Percentiles rank a stretch among this genome's conserved stretches.
Conservation (phyloP, 2,113 vertebrate species). For the Aspiorhynchus laticeps region DNA sequence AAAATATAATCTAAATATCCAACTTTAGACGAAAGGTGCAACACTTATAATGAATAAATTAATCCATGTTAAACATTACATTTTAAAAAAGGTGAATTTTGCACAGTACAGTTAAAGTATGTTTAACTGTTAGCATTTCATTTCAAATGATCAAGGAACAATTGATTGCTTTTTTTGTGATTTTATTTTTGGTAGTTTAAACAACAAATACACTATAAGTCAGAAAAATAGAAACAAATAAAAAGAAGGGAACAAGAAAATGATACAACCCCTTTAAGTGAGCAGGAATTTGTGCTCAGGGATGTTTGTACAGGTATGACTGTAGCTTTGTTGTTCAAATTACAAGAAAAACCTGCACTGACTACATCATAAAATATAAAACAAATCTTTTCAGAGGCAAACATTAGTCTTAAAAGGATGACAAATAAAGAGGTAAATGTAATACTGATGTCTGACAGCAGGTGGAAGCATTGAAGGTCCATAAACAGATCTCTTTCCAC, state of each 20-base stretch:
- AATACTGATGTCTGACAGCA: not conserved
- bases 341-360: not conserved
- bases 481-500: not conserved
- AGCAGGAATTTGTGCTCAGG: not conserved
- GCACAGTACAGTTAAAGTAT: not conserved
- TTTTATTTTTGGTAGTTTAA: not conserved
- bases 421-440: not conserved
- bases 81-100: no score
- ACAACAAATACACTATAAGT: not conserved
- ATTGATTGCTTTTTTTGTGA: not conserved
- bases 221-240: not conserved
- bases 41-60: not conserved
- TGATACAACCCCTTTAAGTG: not conserved
- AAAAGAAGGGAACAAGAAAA: not conserved
- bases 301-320: not conserved
- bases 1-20: not conserved
- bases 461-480: constrained; percentile 4
- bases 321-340: not conserved
- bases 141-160: not conserved
- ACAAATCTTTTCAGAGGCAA: not conserved
- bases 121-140: not conserved
- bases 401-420: not conserved
- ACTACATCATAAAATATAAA: not conserved
- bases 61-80: not conserved
- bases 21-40: not conserved